Evolutionary conservation across 2,888 invertebrate species (phyloP), one percentile per base, ranked within the genome.

Genomic region (Pollenia labialis): DNA sequence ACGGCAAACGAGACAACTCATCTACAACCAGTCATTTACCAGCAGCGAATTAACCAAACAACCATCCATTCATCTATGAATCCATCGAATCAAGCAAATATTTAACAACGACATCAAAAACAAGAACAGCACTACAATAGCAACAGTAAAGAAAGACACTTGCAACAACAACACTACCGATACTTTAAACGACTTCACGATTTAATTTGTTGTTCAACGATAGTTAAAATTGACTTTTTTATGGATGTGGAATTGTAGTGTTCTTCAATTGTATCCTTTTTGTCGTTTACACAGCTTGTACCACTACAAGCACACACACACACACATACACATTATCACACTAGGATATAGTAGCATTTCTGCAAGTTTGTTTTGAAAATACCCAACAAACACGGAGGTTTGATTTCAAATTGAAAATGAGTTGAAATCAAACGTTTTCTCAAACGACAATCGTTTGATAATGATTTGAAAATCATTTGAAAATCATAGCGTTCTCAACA

Each of bases 131-230:
- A 42, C 11, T 7, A 32, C 62, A 66, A 8, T 18, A 46, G 32
- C 44, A 74, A 56, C 58, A 58, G 50, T 18, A 74, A 42, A 44
- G 50, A 42, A 42, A 44, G 50, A 42, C 23, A 44, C 54, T 72
- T 72, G 60, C 48, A 64, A 58, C 54, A 72, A 4, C 46, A 75
- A 52, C 68, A 75, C 32, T 42, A 18, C 23, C 42, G 32, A 76
- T 66, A 66, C 16, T 60, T 42, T 56, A 9, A 79, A 79, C 10
- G 72, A 79, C 66, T 80, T 80, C 14, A 80, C 60, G 68, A 62
- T 74, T 66, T 81, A 87, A 84, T 81, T 84, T 87, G 81, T 84
- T 77, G 84, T 74, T 84, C 69, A 72, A 81, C 72, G 72, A 77
- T 77, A 68, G 84, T 84, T 84, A 32, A 84, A 81, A 84, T 77